Conservation (phyloP, 1,140 invertebrate genomes). For the Callitettix versicolor region DNA sequence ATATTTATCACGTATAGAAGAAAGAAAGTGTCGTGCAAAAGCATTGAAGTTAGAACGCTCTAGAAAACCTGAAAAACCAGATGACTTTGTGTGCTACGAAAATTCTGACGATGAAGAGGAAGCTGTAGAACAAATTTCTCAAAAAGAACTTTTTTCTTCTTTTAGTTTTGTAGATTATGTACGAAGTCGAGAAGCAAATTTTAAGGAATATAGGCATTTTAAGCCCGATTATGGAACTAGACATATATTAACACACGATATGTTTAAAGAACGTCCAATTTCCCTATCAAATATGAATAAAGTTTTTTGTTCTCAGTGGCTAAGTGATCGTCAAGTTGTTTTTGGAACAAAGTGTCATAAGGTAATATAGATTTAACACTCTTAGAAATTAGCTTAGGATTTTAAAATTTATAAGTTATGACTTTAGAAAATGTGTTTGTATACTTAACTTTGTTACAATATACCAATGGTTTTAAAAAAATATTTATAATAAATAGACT, state of each 20-base stretch:
- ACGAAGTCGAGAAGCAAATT: conserved; percentile 57
- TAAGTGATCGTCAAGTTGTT: conserved; percentile 86
- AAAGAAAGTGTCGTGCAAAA: conserved; percentile 53
- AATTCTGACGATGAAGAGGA: conserved; percentile 77
- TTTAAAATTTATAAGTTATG: background rate
- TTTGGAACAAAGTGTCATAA: conserved; percentile 96
- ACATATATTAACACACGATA: conserved; percentile 78
- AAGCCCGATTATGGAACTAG: conserved; percentile 68
- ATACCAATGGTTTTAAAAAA: no score
- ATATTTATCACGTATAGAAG: conserved; percentile 53
- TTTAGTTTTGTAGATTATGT: conserved; percentile 80
- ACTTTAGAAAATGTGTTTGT: no score
- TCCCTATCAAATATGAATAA: conserved; percentile 82
- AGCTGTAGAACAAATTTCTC: conserved; percentile 59
- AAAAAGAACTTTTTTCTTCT: conserved; percentile 62
- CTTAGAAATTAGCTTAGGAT: background rate
- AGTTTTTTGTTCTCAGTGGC: conserved; percentile 93
- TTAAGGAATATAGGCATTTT: conserved; percentile 57
- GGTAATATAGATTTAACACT: conserved; percentile 38
- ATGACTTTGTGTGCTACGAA: conserved; percentile 80
- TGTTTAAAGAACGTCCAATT: conserved; percentile 74
- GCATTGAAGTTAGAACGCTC: conserved; percentile 52
- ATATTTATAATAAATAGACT: no score
- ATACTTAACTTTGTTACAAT: no score
- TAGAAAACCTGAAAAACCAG: conserved; percentile 71